Conservation (phyloP, 2,797 vertebrate genomes). For the Nyctalus aviator region DNA sequence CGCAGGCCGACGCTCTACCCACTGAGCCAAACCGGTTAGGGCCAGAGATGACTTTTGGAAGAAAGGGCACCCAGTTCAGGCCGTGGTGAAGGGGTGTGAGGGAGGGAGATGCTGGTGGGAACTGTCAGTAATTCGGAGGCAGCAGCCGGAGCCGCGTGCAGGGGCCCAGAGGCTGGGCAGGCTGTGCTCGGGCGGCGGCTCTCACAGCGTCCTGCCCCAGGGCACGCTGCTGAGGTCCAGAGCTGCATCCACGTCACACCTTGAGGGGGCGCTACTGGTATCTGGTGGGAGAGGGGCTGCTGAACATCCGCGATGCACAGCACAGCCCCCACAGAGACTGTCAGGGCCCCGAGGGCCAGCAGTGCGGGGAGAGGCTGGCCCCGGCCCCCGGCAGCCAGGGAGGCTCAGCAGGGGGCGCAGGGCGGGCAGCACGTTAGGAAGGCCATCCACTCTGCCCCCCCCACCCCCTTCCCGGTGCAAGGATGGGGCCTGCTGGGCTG, state of each 20-base stretch:
- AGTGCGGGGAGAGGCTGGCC: not conserved
- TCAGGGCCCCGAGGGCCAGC: not conserved
- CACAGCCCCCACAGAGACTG: not conserved
- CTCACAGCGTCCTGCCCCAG: not conserved
- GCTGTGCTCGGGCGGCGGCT: not conserved
- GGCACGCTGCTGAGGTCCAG: not conserved
- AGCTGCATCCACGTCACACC: accelerated
- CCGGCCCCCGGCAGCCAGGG: accelerated
- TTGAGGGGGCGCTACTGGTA: not conserved
- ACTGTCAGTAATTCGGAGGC: accelerated
- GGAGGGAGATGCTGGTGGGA: not conserved
- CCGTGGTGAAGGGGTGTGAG: not conserved
- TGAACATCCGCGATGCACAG: accelerated
- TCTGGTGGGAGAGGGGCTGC: no score
- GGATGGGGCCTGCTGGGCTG: not conserved
- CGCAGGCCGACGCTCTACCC: no score
- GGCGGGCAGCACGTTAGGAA: not conserved
- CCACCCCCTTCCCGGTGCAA: no score
- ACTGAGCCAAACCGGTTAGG: no score
- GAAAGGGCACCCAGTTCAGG: not conserved
- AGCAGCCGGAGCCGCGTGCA: not conserved
- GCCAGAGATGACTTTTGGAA: not conserved
- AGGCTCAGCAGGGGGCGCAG: not conserved
- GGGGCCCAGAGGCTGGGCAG: not conserved
- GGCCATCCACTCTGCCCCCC: not conserved